phyloP scores from a whole-genome alignment of 2,113 vertebrate genomes.

The Mormoops blainvillei region DNA sequence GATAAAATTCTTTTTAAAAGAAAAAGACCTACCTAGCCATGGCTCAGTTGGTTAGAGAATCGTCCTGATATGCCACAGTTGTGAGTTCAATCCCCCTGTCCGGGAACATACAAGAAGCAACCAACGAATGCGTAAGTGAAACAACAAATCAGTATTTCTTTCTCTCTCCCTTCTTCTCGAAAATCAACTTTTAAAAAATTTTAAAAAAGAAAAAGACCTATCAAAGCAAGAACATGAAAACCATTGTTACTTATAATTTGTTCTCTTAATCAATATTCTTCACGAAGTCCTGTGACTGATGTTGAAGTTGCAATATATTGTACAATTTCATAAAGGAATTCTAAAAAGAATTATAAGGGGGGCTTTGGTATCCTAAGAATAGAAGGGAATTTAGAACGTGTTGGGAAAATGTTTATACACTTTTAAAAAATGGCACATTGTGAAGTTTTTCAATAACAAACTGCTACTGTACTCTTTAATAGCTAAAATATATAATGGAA shows the following conservation, averaged over 20 bases:
- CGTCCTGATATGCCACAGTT: too few relatives aligned
- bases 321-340: not conserved
- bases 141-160: too few relatives aligned
- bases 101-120: too few relatives aligned
- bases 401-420: not conserved
- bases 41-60: too few relatives aligned
- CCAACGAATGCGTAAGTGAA: too few relatives aligned
- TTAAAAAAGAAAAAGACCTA: not conserved
- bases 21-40: not conserved
- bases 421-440: not conserved
- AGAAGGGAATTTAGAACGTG: not conserved
- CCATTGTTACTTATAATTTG: slow-evolving; percentile 3
- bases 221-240: slow-evolving; percentile 5
- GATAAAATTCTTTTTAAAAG: not conserved
- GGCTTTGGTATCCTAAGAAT: not conserved
- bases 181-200: too few relatives aligned
- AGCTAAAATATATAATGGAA: not conserved
- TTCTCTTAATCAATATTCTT: not conserved
- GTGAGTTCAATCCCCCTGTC: too few relatives aligned
- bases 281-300: not conserved
- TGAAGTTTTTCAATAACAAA: slow-evolving; percentile 7
- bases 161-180: too few relatives aligned
- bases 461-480: not conserved
- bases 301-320: not conserved
- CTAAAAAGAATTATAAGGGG: not conserved